These are phyloP conservation scores for Nephrotoma appendiculata DNA, from an alignment of 2,888 invertebrate genomes.

Conservation along the genomic window DNA sequence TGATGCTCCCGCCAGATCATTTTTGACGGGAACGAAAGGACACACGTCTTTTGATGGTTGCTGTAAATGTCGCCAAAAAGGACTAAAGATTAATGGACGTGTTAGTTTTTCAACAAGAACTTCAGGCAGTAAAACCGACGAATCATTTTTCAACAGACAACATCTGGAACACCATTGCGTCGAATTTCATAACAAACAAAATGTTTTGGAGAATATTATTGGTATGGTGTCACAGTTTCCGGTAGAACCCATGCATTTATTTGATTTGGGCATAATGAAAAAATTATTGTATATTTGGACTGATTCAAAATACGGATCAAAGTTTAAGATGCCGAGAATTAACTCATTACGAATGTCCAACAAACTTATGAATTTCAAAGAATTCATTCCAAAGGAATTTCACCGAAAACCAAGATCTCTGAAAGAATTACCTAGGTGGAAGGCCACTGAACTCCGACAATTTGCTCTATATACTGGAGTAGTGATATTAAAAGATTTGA, in stretches of 20 bases:
- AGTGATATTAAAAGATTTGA: background rate
- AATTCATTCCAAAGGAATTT: background rate
- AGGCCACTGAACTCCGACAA: background rate
- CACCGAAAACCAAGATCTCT: background rate
- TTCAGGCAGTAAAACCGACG: background rate
- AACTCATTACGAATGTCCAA: too few relatives aligned
- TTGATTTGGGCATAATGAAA: too few relatives aligned
- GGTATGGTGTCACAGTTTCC: too few relatives aligned
- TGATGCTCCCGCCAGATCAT: background rate
- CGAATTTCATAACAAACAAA: too few relatives aligned
- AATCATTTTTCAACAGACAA: background rate
- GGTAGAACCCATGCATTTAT: too few relatives aligned
- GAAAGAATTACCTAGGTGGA: background rate
- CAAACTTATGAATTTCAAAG: background rate
- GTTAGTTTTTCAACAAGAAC: background rate
- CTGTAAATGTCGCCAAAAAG: background rate
- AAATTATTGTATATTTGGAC: too few relatives aligned
- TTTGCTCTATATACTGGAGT: background rate
- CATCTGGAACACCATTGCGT: background rate
- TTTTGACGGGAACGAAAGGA: background rate
- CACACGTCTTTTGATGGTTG: background rate
- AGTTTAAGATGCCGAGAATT: too few relatives aligned
- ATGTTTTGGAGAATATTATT: too few relatives aligned
- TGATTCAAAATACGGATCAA: too few relatives aligned
- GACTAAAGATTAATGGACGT: background rate